Percentiles rank a stretch among this genome's conserved stretches.
Conservation (phyloP, 2,797 vertebrate genomes). For the Sylvilagus floridanus region DNA sequence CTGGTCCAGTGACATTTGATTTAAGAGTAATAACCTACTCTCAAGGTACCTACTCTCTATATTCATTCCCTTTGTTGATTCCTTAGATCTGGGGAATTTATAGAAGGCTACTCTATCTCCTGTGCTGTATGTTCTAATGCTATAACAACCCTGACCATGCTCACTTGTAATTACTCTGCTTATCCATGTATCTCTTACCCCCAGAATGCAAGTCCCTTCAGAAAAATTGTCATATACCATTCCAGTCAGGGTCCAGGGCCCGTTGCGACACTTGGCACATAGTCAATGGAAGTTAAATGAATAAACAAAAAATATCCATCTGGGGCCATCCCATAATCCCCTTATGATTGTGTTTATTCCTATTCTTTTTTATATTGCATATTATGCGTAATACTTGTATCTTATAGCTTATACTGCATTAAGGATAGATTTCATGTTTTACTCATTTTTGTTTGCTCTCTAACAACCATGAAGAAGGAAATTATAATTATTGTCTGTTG, state of each 20-base stretch:
- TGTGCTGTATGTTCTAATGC: not conserved
- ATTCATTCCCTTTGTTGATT: not conserved
- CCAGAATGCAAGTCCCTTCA: slow-evolving; percentile 24
- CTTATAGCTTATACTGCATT: slow-evolving; percentile 32
- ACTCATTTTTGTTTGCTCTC: slow-evolving; percentile 39
- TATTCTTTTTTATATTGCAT: not conserved
- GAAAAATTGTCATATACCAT: not conserved
- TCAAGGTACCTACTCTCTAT: not conserved
- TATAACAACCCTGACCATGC: slow-evolving; percentile 17
- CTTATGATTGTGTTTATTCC: not conserved
- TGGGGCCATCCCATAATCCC: not conserved
- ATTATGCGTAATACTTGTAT: not conserved
- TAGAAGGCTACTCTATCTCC: not conserved
- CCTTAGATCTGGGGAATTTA: not conserved
- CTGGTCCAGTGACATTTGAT: not conserved
- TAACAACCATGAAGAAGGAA: not conserved
- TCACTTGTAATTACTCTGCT: slow-evolving; percentile 59
- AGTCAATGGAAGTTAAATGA: slow-evolving; percentile 20
- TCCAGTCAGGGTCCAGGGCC: not conserved
- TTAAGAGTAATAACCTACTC: not conserved
- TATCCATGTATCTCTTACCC: slow-evolving; percentile 49
- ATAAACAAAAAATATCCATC: slow-evolving; percentile 45
- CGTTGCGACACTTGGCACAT: slow-evolving; percentile 30
- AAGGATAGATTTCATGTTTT: slow-evolving; percentile 44
- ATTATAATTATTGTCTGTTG: slow-evolving; percentile 36